Evolutionary conservation across 2,888 invertebrate species (phyloP).

Genomic region (Coelinius sp.): DNA sequence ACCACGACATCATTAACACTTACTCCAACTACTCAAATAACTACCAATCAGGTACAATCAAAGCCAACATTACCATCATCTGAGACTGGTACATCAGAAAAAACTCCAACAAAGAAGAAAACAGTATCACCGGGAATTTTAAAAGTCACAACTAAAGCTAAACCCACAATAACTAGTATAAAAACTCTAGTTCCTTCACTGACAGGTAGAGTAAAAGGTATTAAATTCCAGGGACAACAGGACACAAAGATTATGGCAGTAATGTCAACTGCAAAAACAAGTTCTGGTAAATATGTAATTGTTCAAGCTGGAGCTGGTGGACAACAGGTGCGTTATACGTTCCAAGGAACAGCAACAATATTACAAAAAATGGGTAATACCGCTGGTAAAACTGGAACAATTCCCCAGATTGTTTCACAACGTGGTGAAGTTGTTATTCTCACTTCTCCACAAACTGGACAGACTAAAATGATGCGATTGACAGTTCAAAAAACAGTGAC

Average conservation of each 20-base stretch:
- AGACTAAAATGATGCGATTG: conserved; percentile 61
- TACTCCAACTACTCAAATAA: conserved; percentile 15
- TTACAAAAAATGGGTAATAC: conserved; percentile 62
- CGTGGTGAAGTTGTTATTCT: conserved; percentile 68
- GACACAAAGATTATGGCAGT: conserved; percentile 51
- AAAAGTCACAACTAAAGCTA: conserved; percentile 64
- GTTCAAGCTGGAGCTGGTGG: conserved; percentile 62
- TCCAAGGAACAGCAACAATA: conserved; percentile 58
- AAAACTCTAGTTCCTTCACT: conserved; percentile 64
- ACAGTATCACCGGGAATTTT: conserved; percentile 64
- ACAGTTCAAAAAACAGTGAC: conserved; percentile 67
- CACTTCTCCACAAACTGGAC: conserved; percentile 62
- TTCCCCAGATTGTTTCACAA: conserved; percentile 65
- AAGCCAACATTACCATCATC: conserved; percentile 31
- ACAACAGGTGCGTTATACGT: conserved; percentile 62
- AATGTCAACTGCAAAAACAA: conserved; percentile 56
- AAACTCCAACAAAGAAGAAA: conserved; percentile 60
- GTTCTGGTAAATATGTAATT: conserved; percentile 65
- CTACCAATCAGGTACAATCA: conserved; percentile 24
- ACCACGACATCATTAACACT: conserved; percentile 32
- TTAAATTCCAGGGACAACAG: conserved; percentile 59
- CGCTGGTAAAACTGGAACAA: conserved; percentile 46
- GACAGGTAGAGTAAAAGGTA: conserved; percentile 60
- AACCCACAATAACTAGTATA: conserved; percentile 66
- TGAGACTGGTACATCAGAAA: conserved; percentile 35